Conservation (phyloP, 2,113 vertebrate species). For the Sarotherodon lohbergeri region DNA sequence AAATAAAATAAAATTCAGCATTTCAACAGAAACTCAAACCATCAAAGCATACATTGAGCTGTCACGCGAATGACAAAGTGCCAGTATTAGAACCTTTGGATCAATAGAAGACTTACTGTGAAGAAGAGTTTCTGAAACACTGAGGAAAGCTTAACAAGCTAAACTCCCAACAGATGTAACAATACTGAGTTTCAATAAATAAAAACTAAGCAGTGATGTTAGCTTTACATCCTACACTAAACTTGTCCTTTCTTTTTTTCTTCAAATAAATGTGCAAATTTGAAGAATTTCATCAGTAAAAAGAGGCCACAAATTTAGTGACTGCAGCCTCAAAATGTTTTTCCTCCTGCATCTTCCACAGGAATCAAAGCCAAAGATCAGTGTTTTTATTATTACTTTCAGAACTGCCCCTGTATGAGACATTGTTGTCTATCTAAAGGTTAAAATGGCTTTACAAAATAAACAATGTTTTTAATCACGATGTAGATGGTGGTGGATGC, state of each 20-base stretch:
- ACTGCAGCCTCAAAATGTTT: neutral
- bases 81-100: neutral
- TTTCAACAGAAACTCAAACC: neutral
- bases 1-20: neutral
- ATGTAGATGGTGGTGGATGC: neutral
- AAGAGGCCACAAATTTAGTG: neutral
- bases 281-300: neutral
- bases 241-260: accelerated
- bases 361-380: neutral
- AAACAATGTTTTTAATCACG: neutral
- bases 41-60: neutral
- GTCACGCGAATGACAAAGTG: neutral
- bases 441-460: neutral
- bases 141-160: neutral
- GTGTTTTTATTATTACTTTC: neutral
- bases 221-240: neutral
- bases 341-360: neutral
- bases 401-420: neutral
- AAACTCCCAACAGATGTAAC: neutral
- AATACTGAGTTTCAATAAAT: neutral
- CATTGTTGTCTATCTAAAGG: neutral
- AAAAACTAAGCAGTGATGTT: neutral
- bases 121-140: neutral
- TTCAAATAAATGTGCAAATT: neutral
- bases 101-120: neutral